Evolutionary conservation across 1,140 invertebrate genomes (phyloP).

Genomic region (Drosophila varians): DNA sequence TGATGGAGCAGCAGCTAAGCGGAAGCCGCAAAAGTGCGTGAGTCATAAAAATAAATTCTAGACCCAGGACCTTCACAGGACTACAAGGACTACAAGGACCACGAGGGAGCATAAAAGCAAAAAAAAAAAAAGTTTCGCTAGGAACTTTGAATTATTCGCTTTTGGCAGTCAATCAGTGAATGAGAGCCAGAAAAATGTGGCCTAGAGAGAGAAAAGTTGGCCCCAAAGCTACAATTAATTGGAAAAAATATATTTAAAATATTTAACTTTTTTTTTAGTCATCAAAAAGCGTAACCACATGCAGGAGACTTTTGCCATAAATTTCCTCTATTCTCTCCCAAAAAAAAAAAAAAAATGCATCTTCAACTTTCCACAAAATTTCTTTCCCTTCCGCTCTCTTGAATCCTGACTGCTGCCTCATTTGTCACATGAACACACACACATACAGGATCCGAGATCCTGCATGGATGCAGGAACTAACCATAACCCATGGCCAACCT

Average conservation of each 20-base stretch:
- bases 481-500: conserved; percentile 9
- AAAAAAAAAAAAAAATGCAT: not conserved
- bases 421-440: conserved; percentile 41
- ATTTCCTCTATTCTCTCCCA: not conserved
- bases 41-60: conserved; percentile 78
- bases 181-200: conserved; percentile 5
- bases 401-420: conserved; percentile 23
- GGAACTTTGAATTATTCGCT: conserved; percentile 75
- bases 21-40: conserved; percentile 80
- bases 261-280: not conserved
- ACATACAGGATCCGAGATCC: conserved; percentile 13
- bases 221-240: conserved; percentile 3
- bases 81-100: too few relatives aligned
- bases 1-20: conserved; percentile 67
- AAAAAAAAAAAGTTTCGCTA: conserved; percentile 35
- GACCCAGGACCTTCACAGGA: too few relatives aligned
- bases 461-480: conserved; percentile 3
- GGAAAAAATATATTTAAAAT: not conserved
- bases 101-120: too few relatives aligned
- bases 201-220: conserved; percentile 4
- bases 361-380: conserved; percentile 21
- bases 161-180: conserved; percentile 71
- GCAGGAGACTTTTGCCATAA: not conserved
- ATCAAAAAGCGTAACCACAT: not conserved
- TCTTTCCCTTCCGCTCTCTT: conserved; percentile 27